phyloP scores from a whole-genome alignment of 2,113 vertebrate genomes.

The Mohoua ochrocephala region DNA sequence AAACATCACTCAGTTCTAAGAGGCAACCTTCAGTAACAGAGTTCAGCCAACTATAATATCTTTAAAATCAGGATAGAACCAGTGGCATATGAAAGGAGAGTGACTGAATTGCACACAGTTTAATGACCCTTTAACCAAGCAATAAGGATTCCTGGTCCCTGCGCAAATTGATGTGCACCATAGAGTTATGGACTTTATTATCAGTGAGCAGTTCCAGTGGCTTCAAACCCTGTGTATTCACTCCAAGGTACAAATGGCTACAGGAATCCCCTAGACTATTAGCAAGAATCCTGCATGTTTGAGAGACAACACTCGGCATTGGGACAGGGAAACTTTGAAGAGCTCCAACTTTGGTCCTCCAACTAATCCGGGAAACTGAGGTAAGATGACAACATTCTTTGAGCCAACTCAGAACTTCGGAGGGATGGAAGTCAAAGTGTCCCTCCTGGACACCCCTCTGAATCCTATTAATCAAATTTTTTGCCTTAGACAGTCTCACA shows the following conservation, averaged over 20 bases:
- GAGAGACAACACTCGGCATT: neutral
- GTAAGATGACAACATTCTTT: neutral
- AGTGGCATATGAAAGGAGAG: neutral
- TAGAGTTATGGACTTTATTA: neutral
- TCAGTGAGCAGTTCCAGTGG: neutral
- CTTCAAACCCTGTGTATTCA: neutral
- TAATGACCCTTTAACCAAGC: neutral
- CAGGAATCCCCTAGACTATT: neutral
- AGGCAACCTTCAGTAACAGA: neutral
- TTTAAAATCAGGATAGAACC: neutral
- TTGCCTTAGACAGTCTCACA: neutral
- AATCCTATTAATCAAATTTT: neutral
- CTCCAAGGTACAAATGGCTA: neutral
- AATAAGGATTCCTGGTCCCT: neutral
- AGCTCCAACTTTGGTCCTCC: neutral
- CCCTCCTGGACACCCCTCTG: neutral
- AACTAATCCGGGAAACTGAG: neutral
- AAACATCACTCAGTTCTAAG: neutral
- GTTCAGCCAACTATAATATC: neutral
- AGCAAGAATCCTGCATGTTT: neutral
- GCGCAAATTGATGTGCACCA: neutral
- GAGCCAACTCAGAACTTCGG: neutral
- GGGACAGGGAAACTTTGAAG: neutral
- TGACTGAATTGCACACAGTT: neutral
- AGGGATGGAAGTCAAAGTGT: neutral